phyloP scores from a whole-genome alignment of 2,888 invertebrate species.

The Protonemura montana region DNA sequence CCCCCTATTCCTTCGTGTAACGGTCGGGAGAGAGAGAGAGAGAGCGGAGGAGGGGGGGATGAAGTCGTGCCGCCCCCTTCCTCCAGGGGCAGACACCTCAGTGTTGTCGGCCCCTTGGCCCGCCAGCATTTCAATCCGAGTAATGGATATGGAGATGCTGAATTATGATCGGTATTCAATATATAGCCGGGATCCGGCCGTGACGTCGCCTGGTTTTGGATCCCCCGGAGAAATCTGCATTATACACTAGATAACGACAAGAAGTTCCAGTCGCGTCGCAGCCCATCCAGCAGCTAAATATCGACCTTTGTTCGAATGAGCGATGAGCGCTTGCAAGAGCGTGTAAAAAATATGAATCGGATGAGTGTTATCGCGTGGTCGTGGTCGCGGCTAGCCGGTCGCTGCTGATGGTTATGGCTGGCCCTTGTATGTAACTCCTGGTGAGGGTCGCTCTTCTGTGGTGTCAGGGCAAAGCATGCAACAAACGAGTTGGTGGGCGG shows the following conservation, averaged over 20 bases:
- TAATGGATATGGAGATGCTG: slow-evolving; percentile 33
- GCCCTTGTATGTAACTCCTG: too few species aligned
- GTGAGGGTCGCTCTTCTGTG: too few species aligned
- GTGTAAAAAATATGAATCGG: background rate
- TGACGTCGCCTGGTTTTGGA: background rate
- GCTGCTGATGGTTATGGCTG: background rate
- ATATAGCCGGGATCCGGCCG: background rate
- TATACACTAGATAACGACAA: slow-evolving; percentile 24
- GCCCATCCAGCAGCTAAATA: background rate
- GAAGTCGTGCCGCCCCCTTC: background rate
- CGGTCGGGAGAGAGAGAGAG: too few species aligned
- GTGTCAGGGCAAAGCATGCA: background rate
- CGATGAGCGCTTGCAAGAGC: background rate
- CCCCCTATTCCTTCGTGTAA: background rate
- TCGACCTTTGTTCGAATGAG: slow-evolving; percentile 7
- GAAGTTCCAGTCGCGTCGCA: background rate
- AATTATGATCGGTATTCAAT: slow-evolving; percentile 29
- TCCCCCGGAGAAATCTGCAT: slow-evolving; percentile 23
- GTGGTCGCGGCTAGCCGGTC: too few species aligned
- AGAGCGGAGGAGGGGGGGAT: background rate
- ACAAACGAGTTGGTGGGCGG: background rate
- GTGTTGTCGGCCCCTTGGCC: background rate
- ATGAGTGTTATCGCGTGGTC: background rate
- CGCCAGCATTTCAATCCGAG: slow-evolving; percentile 18
- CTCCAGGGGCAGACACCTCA: background rate